These are phyloP conservation scores for Orthosia incerta DNA, from an alignment of 2,888 invertebrate genomes.

Conservation along the genomic window DNA sequence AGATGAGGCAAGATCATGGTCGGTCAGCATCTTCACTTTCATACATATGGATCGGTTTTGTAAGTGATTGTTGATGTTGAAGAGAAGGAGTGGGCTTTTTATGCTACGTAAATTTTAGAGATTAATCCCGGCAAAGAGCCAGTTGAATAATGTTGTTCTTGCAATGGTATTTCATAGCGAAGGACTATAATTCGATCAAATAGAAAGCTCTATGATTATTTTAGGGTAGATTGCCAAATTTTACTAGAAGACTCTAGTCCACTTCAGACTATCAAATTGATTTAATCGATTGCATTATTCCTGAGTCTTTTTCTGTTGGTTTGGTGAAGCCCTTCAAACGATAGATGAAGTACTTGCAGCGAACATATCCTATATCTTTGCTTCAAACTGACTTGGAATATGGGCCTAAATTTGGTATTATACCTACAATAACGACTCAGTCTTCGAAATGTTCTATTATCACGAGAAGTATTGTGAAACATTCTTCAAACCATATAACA, in stretches of 20 bases:
- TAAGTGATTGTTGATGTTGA: neutral
- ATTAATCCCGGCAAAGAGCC: neutral
- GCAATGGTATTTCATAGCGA: neutral
- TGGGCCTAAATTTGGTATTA: neutral
- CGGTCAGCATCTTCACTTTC: slow-evolving; percentile 23
- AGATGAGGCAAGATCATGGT: slow-evolving; percentile 58
- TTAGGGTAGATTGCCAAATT: neutral
- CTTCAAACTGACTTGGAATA: no score
- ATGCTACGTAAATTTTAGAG: neutral
- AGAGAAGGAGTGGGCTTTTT: slow-evolving; percentile 2
- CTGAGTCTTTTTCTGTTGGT: no score
- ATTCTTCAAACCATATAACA: neutral
- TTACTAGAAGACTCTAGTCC: neutral
- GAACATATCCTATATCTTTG: no score
- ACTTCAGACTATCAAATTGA: no score
- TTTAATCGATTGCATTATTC: no score
- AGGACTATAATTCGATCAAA: neutral
- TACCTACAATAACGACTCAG: neutral
- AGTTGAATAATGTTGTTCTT: neutral
- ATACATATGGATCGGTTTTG: slow-evolving; percentile 40
- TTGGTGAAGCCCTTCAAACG: no score
- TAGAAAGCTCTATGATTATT: neutral
- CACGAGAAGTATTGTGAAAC: neutral
- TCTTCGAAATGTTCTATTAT: neutral
- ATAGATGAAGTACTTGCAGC: no score